Percentiles rank a stretch among this genome's conserved stretches.
These are phyloP conservation scores for Hyposoter didymator DNA, from an alignment of 2,888 invertebrate species.

Conservation along the genomic window DNA sequence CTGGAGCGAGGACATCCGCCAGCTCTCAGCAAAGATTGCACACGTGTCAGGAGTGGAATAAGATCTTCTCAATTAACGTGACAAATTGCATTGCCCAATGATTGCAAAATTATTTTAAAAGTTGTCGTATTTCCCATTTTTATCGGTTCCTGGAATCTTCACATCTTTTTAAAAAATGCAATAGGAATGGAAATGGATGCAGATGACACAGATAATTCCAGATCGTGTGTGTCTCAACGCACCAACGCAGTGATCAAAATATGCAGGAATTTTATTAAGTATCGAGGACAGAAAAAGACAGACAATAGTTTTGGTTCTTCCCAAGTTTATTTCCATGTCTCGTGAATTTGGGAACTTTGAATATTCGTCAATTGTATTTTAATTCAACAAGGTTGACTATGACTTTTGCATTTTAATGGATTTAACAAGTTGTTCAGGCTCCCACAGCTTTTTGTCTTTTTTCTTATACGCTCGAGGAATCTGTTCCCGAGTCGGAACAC, in stretches of 20 bases:
- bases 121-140: not conserved
- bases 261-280: not conserved
- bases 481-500: conserved; percentile 6
- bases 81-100: not conserved
- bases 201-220: not conserved
- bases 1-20: conserved; percentile 60
- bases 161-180: not conserved
- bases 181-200: not conserved
- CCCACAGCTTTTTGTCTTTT: not conserved
- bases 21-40: conserved; percentile 45
- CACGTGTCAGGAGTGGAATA: conserved; percentile 14
- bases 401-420: conserved; percentile 49
- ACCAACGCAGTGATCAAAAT: not conserved
- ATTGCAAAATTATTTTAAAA: not conserved
- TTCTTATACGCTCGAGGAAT: not conserved
- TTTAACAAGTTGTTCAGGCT: conserved; percentile 18
- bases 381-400: conserved; percentile 36
- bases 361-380: not conserved
- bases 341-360: not conserved
- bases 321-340: not conserved
- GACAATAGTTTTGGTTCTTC: not conserved
- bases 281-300: not conserved
- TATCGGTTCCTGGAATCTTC: not conserved
- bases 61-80: not conserved
- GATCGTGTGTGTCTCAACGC: not conserved